Evolutionary conservation across 2,888 invertebrate genomes (phyloP).

Genomic region (Brachyptera putata): DNA sequence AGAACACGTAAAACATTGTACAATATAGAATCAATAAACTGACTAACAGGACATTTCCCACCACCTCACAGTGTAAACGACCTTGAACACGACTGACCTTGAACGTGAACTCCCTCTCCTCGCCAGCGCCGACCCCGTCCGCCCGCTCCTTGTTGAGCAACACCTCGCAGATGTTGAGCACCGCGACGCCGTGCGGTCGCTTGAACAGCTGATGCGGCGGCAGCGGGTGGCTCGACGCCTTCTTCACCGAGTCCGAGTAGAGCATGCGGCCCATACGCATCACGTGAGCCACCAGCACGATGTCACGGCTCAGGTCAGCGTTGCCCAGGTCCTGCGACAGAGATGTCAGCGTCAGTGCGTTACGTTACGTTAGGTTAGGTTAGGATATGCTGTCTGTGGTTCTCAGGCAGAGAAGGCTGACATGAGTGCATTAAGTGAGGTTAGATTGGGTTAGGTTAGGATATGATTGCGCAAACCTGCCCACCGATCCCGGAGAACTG

Average conservation of each 20-base stretch:
- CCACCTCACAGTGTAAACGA: too few relatives aligned
- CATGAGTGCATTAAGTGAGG: too few relatives aligned
- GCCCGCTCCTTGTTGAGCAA: slow-evolving; percentile 30
- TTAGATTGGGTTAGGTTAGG: too few relatives aligned
- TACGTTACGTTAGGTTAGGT: too few relatives aligned
- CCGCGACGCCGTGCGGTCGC: slow-evolving; percentile 84
- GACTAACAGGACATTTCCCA: too few relatives aligned
- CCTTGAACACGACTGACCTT: slow-evolving; percentile 61
- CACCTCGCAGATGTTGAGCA: slow-evolving; percentile 64
- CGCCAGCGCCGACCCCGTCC: slow-evolving; percentile 21
- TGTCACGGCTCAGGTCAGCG: slow-evolving; percentile 76
- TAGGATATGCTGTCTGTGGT: too few relatives aligned
- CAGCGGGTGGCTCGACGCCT: slow-evolving; percentile 35
- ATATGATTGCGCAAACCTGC: too few relatives aligned
- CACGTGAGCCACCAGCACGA: slow-evolving; percentile 86
- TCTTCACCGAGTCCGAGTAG: slow-evolving; percentile 57
- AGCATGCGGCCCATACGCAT: slow-evolving; percentile 85
- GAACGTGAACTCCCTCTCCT: slow-evolving; percentile 64
- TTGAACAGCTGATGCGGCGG: slow-evolving; percentile 38
- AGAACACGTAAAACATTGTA: too few relatives aligned
- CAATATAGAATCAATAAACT: too few relatives aligned
- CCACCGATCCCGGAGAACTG: too few relatives aligned
- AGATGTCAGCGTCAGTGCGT: not conserved
- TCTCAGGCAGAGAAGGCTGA: too few relatives aligned
- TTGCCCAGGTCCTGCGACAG: slow-evolving; percentile 68